These are phyloP conservation scores for Bovichtus variegatus DNA, from an alignment of 2,797 vertebrate species.

Conservation along the genomic window DNA sequence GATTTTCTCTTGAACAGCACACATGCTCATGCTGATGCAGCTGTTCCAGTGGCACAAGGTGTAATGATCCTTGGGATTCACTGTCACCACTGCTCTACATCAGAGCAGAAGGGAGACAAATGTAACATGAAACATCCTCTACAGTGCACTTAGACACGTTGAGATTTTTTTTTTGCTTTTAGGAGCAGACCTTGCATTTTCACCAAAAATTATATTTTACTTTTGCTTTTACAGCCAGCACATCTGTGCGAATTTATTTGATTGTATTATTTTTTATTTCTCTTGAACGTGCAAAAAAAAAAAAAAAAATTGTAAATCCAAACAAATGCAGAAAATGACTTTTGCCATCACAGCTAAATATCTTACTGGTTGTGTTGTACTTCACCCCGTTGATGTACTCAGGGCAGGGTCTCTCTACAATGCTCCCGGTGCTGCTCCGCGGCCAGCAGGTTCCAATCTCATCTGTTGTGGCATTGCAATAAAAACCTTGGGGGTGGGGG, in stretches of 20 bases:
- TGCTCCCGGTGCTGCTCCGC: slow-evolving; percentile 87
- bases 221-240: not conserved
- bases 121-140: not conserved
- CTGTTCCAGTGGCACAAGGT: slow-evolving; percentile 35
- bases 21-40: slow-evolving; percentile 19
- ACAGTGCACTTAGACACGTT: not conserved
- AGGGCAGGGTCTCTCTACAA: slow-evolving; percentile 95
- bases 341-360: not conserved
- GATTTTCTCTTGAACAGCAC: slow-evolving; percentile 6
- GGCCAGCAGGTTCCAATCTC: slow-evolving; percentile 99
- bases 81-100: slow-evolving; percentile 24
- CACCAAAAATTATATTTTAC: not conserved
- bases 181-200: not conserved
- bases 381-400: slow-evolving; percentile 97
- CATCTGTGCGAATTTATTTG: not conserved
- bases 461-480: slow-evolving; percentile 95
- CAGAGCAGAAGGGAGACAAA: not conserved
- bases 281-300: not conserved
- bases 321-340: slow-evolving; percentile 15
- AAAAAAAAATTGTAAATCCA: not conserved
- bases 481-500: slow-evolving; percentile 80
- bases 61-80: slow-evolving; percentile 40
- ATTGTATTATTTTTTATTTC: not conserved
- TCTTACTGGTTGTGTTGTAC: slow-evolving; percentile 98
- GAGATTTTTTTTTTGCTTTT: not conserved